Evolutionary conservation across 1,140 invertebrate species (phyloP).

Genomic region (Hyles vespertilio): DNA sequence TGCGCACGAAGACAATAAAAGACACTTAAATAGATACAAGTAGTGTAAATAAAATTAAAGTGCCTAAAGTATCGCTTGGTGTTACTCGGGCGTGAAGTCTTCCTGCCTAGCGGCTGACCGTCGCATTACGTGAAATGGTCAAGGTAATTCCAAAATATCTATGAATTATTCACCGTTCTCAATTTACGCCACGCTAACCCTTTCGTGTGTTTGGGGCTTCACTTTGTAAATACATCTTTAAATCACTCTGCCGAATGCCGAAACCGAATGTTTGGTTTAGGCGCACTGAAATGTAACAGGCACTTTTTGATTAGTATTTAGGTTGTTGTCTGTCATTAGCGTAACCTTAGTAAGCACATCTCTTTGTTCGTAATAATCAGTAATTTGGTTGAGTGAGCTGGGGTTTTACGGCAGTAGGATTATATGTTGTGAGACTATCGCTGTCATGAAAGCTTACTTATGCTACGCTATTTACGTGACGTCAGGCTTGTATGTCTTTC

Average conservation of each 20-base stretch:
- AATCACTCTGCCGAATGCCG: conserved; percentile 59
- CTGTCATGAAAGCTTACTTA: no score
- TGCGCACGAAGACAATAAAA: conserved; percentile 51
- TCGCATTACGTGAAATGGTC: conserved; percentile 69
- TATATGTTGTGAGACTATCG: no score
- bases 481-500: no score
- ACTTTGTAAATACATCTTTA: conserved; percentile 68
- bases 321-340: not conserved
- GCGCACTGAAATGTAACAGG: conserved; percentile 20
- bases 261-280: conserved; percentile 30
- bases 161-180: conserved; percentile 65
- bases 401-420: no score
- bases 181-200: conserved; percentile 63
- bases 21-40: conserved; percentile 42
- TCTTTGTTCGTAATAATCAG: no score
- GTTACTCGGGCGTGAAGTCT: conserved; percentile 46
- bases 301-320: no score
- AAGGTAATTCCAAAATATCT: conserved; percentile 66
- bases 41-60: conserved; percentile 46
- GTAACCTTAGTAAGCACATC: conserved; percentile 6
- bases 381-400: no score
- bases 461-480: no score
- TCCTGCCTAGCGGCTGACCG: conserved; percentile 43
- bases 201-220: conserved; percentile 60
- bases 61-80: conserved; percentile 48